Evolutionary conservation across 1,140 invertebrate species (phyloP), one percentile per base, ranked within the genome.

Genomic region (Zaprionus tsacasi): DNA sequence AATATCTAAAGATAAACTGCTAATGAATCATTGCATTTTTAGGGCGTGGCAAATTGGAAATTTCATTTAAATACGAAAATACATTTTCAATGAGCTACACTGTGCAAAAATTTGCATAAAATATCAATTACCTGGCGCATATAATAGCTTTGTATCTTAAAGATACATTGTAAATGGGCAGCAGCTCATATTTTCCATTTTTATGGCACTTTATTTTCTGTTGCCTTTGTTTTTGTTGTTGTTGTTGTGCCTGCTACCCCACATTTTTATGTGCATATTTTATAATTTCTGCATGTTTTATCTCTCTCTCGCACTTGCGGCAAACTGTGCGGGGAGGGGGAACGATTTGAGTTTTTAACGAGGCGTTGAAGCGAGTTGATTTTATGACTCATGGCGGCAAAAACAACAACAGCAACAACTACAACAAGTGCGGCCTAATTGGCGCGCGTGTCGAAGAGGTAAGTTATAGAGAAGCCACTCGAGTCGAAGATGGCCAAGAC

Each of bases 371-470:
- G 55, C 60, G 59, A 82, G 72, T 87, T 79, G 79, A 82, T 82
- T 86, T 76, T 86, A 87, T 86, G 82, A 86, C 82, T 87, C 82
- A 88, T 66, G 40, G 54, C 36, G 59, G 48, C 21, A 21, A 21
- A 1, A 21, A 21, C 21, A 21, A 36, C 17, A 45, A 65, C 52
- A 58, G 27, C 66, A 65, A 64, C 58, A 71, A 70, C 58, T 61
- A 74, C 61, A 43, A 69, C 74, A 69, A 76, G 54, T 69, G 59
- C 72, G 71, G 55, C 50, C 71, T 82, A 87, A 87, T 87, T 87
- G 79, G 79, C 80, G 78, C 78, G 81, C 83, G 73, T 87, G 83
- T 65, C 86, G 82, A 82, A 82, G 83, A 87, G 83, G 70, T 82
- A 54, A 72, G 73, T 65, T 80, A 70, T 55, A 65, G 54, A 65